Evolutionary conservation across 2,797 vertebrate species (phyloP), one percentile per base, ranked within the genome.

Genomic region (Limosa lapponica): DNA sequence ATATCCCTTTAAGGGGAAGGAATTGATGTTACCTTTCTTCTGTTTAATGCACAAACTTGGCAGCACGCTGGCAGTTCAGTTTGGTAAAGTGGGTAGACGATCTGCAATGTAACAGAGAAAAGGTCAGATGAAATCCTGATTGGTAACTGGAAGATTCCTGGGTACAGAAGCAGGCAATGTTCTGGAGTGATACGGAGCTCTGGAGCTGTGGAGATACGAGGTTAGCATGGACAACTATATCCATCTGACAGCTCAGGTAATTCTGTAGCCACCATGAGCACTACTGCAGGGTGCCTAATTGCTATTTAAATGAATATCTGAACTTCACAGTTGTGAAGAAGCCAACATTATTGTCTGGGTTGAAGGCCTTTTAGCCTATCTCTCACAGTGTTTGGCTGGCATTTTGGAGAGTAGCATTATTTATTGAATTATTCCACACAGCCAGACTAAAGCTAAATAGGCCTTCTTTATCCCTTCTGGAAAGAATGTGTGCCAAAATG

Each of bases 111-210:
- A 8, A 8, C 19, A 48, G 43, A 57, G 18, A 44, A 24, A n/a
- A 49, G 44, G 32, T 13, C 3, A 11, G 37, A 6, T 36, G 32
- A 19, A 87, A 66, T 25, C 1, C 3, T 27, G 3, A 27, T 9
- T 28, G 14, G 3, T 19, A 41, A 13, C n/a, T 4, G 44, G 19
- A 2, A 46, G 36, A 37, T 54, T 65, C 22, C 49, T 58, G 18
- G 4, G 7, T 10, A 1, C 24, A 34, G 54, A 36, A 23, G 49
- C 70, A 69, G 61, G 16, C 36, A 37, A 28, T 30, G 41, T 5
- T 61, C 34, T 10, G 11, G 13, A 11, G 13, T 4, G 22, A 11
- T 3, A 1, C 1, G 7, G 39, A 37, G 8, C 6, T 36, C 28
- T 66, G 93, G 20, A 44, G 62, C 48, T 62, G 46, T 54, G 49